phyloP scores from a whole-genome alignment of 2,113 vertebrate genomes.

The Protomyctophum bolini region DNA sequence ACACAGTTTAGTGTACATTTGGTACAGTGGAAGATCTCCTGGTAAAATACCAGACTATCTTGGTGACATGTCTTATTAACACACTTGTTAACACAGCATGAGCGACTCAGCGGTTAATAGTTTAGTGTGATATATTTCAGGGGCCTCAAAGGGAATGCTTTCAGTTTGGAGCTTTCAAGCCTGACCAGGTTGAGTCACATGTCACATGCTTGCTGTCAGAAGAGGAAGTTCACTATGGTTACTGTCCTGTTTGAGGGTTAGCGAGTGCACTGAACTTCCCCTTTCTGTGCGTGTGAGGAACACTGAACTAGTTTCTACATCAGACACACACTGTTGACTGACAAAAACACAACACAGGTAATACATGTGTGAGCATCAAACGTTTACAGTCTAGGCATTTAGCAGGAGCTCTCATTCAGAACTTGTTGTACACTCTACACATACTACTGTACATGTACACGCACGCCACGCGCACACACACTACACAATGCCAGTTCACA shows the following conservation, averaged over 20 bases:
- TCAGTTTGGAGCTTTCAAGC: conserved; percentile 26
- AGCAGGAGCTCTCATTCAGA: too few species aligned
- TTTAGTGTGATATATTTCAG: background rate
- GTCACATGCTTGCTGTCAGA: conserved; percentile 57
- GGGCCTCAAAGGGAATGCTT: background rate
- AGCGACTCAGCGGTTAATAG: too few species aligned
- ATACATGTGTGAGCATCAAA: background rate
- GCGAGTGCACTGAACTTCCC: conserved; percentile 61
- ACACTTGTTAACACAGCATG: too few species aligned
- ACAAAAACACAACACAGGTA: conserved; percentile 5
- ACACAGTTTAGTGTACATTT: too few species aligned
- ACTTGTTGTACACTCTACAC: background rate
- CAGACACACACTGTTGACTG: conserved; percentile 12
- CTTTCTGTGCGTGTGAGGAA: conserved; percentile 61
- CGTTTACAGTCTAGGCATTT: too few species aligned
- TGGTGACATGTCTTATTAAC: too few species aligned
- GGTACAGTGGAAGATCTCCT: too few species aligned
- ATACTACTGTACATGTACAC: background rate
- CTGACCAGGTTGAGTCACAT: conserved; percentile 43
- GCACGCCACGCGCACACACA: conserved; percentile 1
- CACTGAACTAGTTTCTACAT: conserved; percentile 24
- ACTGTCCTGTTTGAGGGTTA: conserved; percentile 56
- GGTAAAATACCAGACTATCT: too few species aligned
- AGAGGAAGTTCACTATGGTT: conserved; percentile 71
- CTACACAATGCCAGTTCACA: background rate